These are phyloP conservation scores for Lichenostomus cassidix DNA, from an alignment of 2,113 vertebrate genomes.

Conservation along the genomic window DNA sequence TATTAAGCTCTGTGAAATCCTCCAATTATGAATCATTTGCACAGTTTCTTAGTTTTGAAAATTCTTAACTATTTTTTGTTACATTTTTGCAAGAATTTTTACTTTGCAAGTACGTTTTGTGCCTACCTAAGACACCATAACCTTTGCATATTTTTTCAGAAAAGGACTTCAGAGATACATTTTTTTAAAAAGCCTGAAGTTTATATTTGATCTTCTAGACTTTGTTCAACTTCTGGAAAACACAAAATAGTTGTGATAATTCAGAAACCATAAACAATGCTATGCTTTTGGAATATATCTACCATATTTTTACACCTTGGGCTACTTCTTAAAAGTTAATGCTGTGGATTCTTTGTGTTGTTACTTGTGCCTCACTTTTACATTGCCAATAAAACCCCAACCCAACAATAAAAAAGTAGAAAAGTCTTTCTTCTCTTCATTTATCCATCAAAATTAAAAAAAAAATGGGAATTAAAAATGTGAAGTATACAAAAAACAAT, in stretches of 20 bases:
- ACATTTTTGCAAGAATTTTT: background rate
- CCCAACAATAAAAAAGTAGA: background rate
- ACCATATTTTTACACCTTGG: background rate
- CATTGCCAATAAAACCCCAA: rapidly evolving
- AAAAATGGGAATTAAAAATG: background rate
- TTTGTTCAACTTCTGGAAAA: background rate
- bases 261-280: background rate
- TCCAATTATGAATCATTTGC: background rate
- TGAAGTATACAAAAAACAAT: background rate
- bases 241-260: background rate
- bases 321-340: background rate
- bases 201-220: background rate
- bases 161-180: rapidly evolving
- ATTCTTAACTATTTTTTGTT: background rate
- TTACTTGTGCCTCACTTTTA: background rate
- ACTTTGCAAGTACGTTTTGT: background rate
- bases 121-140: background rate
- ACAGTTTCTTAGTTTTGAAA: background rate
- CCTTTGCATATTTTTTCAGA: background rate
- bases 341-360: background rate
- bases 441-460: background rate
- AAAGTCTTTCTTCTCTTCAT: background rate
- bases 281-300: background rate
- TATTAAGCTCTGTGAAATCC: background rate
- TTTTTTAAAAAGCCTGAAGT: background rate